phyloP scores from a whole-genome alignment of 2,797 vertebrate species.

The Halcyon leucocephala region DNA sequence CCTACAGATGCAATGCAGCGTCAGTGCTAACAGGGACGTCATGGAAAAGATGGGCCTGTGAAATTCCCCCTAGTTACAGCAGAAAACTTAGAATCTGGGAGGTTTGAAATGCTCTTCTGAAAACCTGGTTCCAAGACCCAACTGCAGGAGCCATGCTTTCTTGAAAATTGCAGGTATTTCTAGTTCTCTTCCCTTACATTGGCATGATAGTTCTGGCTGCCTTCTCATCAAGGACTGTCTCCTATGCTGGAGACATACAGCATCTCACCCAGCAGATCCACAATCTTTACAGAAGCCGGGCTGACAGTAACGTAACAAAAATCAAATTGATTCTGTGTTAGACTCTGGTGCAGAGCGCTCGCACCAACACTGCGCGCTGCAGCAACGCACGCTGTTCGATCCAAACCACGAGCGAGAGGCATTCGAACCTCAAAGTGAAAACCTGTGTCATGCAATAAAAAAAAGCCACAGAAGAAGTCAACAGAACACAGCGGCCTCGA shows the following conservation, averaged over 20 bases:
- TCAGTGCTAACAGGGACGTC: neutral
- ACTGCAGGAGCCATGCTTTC: neutral
- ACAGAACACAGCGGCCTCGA: neutral
- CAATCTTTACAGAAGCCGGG: neutral
- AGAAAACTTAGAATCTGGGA: neutral
- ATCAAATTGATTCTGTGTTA: neutral
- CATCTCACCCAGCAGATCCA: neutral
- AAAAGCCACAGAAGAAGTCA: neutral
- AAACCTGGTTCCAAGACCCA: neutral
- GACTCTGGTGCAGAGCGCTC: fast-evolving
- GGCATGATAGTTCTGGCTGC: neutral
- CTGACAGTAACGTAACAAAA: neutral
- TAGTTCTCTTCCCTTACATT: neutral
- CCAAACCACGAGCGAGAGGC: neutral
- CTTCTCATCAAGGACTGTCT: neutral
- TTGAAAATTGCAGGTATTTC: neutral
- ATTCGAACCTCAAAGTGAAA: neutral
- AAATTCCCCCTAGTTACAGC: neutral
- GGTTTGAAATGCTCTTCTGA: neutral
- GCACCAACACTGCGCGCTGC: neutral
- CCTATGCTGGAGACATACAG: neutral
- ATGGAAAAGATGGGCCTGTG: neutral
- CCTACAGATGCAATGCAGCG: neutral
- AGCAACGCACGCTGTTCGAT: neutral
- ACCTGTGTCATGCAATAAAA: neutral